Conservation (phyloP, 2,888 invertebrate species). For the Drosophila hamatofila region DNA sequence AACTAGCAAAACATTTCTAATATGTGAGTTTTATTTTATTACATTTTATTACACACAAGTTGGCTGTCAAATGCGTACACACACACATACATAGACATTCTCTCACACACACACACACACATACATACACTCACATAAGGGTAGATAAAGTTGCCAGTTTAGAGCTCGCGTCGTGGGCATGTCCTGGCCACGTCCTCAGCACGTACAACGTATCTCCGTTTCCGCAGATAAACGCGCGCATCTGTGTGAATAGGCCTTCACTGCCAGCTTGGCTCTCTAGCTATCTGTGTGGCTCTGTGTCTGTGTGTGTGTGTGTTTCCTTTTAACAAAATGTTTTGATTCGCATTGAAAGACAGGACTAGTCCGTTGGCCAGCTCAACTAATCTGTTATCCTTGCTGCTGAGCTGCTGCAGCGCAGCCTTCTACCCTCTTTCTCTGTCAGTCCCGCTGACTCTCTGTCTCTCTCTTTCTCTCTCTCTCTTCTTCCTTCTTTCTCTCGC, state of each 20-base stretch:
- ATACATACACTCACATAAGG: slow-evolving; percentile 16
- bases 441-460: neutral
- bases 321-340: slow-evolving; percentile 80
- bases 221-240: slow-evolving; percentile 77
- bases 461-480: neutral
- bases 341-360: slow-evolving; percentile 67
- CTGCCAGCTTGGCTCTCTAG: slow-evolving; percentile 10
- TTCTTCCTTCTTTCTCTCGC: neutral
- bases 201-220: slow-evolving; percentile 76
- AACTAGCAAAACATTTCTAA: slow-evolving; percentile 71
- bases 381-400: slow-evolving; percentile 74
- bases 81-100: slow-evolving; percentile 6
- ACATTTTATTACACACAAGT: slow-evolving; percentile 79
- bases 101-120: neutral
- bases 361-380: slow-evolving; percentile 68
- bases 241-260: slow-evolving; percentile 72
- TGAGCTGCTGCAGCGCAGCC: slow-evolving; percentile 28
- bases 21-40: slow-evolving; percentile 79
- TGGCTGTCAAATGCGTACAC: slow-evolving; percentile 71
- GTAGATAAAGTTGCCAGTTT: slow-evolving; percentile 64
- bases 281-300: slow-evolving; percentile 11
- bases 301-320: slow-evolving; percentile 53
- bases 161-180: slow-evolving; percentile 50
- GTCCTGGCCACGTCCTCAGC: slow-evolving; percentile 70
- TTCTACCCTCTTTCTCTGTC: neutral